phyloP scores from a whole-genome alignment of 2,888 invertebrate species.

The Chesias legatella region DNA sequence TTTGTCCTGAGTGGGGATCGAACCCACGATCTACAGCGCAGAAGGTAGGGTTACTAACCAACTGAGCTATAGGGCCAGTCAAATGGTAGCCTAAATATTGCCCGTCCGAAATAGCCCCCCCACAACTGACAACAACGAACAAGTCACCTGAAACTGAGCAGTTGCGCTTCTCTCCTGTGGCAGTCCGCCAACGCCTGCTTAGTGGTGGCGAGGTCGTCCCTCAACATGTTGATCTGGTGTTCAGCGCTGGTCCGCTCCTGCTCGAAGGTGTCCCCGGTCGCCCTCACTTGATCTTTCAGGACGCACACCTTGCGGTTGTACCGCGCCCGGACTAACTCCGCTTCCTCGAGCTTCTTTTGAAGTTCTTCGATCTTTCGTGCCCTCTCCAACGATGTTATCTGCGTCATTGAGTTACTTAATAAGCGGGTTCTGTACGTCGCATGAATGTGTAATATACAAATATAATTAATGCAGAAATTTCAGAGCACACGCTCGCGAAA shows the following conservation, averaged over 20 bases:
- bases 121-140: neutral
- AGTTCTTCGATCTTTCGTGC: constrained; percentile 92
- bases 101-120: neutral
- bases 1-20: too few species aligned
- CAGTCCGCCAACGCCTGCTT: constrained; percentile 88
- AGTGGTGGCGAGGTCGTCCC: constrained; percentile 87
- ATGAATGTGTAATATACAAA: constrained; percentile 3
- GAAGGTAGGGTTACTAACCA: too few species aligned
- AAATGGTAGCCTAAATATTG: too few species aligned
- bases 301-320: constrained; percentile 86
- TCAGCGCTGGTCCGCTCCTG: constrained; percentile 85
- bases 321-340: constrained; percentile 87
- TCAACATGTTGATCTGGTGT: constrained; percentile 84
- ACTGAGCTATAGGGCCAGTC: too few species aligned
- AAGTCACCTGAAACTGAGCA: constrained; percentile 84
- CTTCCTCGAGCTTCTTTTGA: constrained; percentile 89
- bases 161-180: constrained; percentile 87
- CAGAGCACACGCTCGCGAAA: too few species aligned
- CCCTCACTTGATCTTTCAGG: constrained; percentile 86
- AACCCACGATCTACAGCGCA: too few species aligned
- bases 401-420: constrained; percentile 13
- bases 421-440: neutral
- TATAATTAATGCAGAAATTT: neutral
- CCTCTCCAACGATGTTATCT: constrained; percentile 91
- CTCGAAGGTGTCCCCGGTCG: constrained; percentile 84